These are phyloP conservation scores for Etheostoma spectabile DNA, from an alignment of 2,113 vertebrate species.

Conservation along the genomic window DNA sequence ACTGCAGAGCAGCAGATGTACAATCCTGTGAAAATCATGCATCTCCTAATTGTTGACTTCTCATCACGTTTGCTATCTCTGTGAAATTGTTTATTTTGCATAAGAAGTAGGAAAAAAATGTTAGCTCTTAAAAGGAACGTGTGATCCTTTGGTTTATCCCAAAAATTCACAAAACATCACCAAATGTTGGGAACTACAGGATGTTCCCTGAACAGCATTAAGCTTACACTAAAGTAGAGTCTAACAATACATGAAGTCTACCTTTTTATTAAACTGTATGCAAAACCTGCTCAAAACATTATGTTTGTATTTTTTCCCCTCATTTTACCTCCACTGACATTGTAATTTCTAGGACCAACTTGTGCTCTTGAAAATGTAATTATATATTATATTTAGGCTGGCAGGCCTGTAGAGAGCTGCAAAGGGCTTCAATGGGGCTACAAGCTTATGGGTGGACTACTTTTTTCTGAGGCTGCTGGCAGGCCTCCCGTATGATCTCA, in stretches of 20 bases:
- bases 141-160: not conserved
- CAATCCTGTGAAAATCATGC: not conserved
- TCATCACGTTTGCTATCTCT: not conserved
- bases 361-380: slow-evolving; percentile 16
- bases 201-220: not conserved
- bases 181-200: not conserved
- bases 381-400: slow-evolving; percentile 42
- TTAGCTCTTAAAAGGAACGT: not conserved
- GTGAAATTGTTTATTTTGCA: not conserved
- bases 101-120: not conserved
- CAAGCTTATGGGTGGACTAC: slow-evolving; percentile 68
- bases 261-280: not conserved
- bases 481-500: slow-evolving; percentile 78
- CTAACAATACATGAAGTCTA: not conserved
- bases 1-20: not conserved
- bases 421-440: slow-evolving; percentile 34
- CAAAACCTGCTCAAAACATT: not conserved
- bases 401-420: slow-evolving; percentile 42
- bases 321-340: slow-evolving; percentile 8
- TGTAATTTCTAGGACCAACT: slow-evolving; percentile 16
- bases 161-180: not conserved
- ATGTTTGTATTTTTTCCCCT: not conserved
- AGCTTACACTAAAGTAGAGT: not conserved
- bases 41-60: slow-evolving; percentile 6
- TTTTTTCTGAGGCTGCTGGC: slow-evolving; percentile 65